Evolutionary conservation across 2,113 vertebrate genomes (phyloP).

Genomic region (Fukomys damarensis): DNA sequence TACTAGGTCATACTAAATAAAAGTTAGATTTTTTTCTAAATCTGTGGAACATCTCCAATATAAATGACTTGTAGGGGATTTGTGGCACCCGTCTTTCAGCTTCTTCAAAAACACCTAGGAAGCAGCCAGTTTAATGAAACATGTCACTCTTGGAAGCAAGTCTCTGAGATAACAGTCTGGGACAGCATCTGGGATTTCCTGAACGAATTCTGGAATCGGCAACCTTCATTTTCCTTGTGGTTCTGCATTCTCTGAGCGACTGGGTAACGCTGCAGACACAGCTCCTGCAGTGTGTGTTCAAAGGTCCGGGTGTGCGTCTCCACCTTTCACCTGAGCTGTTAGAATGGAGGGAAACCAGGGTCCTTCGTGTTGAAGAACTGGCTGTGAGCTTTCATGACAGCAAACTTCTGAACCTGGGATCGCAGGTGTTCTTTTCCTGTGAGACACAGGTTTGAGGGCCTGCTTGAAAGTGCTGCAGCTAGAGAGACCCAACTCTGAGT

Average conservation of each 20-base stretch:
- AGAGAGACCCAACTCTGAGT: background rate
- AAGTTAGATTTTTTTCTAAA: slow-evolving; percentile 45
- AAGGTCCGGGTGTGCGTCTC: background rate
- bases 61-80: background rate
- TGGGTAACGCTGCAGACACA: background rate
- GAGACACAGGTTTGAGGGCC: background rate
- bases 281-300: background rate
- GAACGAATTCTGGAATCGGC: background rate
- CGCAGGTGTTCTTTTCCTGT: background rate
- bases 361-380: background rate
- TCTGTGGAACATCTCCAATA: background rate
- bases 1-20: background rate
- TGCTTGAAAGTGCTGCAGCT: background rate
- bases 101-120: slow-evolving; percentile 4
- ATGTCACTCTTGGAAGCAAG: background rate
- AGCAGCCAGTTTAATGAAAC: slow-evolving; percentile 3
- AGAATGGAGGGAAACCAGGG: background rate
- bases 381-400: background rate
- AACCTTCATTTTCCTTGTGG: background rate
- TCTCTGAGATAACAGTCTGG: slow-evolving; percentile 32
- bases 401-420: background rate
- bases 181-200: background rate
- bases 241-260: slow-evolving; percentile 30
- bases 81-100: background rate
- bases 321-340: background rate